Base-by-base conservation (phyloP, 2,888 invertebrate genomes). In the Tenthredo scrophulariae region DNA sequence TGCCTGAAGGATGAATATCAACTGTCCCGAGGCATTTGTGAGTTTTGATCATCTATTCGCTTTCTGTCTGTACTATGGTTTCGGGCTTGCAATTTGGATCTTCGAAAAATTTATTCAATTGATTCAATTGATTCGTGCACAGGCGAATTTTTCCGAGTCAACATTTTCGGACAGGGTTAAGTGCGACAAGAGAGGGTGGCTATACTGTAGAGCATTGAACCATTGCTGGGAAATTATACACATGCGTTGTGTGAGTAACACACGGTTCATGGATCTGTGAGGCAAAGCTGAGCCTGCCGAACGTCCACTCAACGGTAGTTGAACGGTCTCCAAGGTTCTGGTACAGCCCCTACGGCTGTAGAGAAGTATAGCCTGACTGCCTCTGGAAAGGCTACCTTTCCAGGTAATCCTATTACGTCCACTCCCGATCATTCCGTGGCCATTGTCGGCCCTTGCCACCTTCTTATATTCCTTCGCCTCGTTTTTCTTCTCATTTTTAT, bases 381-480 rank as follows among this genome's bases (percentile, higher is more conserved):
- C 46, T 67, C 46, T 70, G 43, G 67, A 83, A 65, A 84, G 46
- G 67, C 29, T 40, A 26, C 65, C 65, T 77, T 37, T 58, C 33
- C 67, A 46, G 29, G 82, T 85, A 85, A 85, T 85, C 85, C 82
- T 50, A 82, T 82, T 82, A 82, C 70, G 37, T 26, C 37, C 33
- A 80, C 58, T 46, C 70, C 26, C 70, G 70, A 85, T 82, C 70
- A 82, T 67, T 70, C 29, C 67, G 37, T 46, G 22, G 46, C 67
- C 29, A 50, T 83, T 46, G 70, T n/a, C 43, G 83, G 26, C 67
- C 50, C 80, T 50, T 26, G 10, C 70, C 26, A 70, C 40, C 54
- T 22, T 9, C 46, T 84, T 10, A 22, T 50, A 46, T 50, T 50
- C 50, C 37, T 70, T 7, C 18, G 9, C n/a, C 70, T n/a, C 43